phyloP scores from a whole-genome alignment of 2,113 vertebrate genomes.

The Martes martes region DNA sequence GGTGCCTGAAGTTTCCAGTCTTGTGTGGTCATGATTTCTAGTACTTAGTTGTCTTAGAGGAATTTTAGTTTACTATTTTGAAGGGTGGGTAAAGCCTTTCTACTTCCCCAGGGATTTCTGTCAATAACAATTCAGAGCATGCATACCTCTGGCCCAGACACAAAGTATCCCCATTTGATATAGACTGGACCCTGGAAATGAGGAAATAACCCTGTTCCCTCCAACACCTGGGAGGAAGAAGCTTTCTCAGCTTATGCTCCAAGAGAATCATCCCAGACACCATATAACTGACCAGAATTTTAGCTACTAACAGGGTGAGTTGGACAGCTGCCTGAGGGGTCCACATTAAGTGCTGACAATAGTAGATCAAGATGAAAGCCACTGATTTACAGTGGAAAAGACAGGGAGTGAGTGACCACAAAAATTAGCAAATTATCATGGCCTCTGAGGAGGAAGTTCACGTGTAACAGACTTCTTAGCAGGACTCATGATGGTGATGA shows the following conservation, averaged over 20 bases:
- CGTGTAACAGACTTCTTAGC: background rate
- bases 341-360: constrained; percentile 39
- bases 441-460: background rate
- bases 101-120: background rate
- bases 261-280: constrained; percentile 40
- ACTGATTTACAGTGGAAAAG: background rate
- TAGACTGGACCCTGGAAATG: background rate
- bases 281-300: constrained; percentile 39
- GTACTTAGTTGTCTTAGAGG: background rate
- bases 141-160: background rate
- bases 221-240: background rate
- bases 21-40: background rate
- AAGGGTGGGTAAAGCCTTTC: background rate
- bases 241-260: background rate
- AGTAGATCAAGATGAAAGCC: constrained; percentile 46
- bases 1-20: background rate
- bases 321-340: constrained; percentile 32
- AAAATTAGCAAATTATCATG: constrained; percentile 32
- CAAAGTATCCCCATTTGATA: background rate
- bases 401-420: constrained; percentile 10
- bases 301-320: background rate
- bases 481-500: background rate
- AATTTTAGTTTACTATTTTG: background rate
- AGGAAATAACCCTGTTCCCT: background rate
- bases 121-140: background rate